Evolutionary conservation across 1,140 invertebrate species (phyloP), one percentile per base, ranked within the genome.

Genomic region (Brachionus rubens): DNA sequence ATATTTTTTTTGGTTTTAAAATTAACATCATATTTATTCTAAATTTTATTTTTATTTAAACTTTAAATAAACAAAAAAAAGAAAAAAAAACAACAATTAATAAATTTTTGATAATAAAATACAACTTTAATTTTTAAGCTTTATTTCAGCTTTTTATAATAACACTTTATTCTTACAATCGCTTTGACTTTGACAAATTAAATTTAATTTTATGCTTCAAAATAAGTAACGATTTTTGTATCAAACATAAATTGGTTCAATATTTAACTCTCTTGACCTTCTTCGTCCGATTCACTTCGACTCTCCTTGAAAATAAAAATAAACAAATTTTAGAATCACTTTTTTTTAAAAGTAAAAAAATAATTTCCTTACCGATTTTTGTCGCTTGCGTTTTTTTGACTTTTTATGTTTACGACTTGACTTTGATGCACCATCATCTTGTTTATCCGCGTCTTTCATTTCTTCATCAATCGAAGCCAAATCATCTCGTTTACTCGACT

Each of bases 351-450:
- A 41, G 7, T 36, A 40, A 62, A 19, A 16, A 62, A 36, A 21
- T 0, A 62, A 62, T 62, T 62, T 62, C 12, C 19, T 47, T 19
- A 72, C 68, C 1, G 68, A 72, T 54, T 50, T 48, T 72, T 54
- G 68, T 19, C 68, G 26, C 46, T 72, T 72, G 28, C 50, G 48
- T 24, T 72, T 72, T 33, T 72, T 72, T 6, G 68, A 72, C 50
- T 72, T 72, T 54, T 72, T 72, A 30, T 72, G 68, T 46, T 72
- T 72, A 50, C 30, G 48, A 30, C 46, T 72, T 16, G 68, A 72
- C 14, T 48, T 47, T 14, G 65, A 68, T 7, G 26, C 19, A 33
- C 26, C 28, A 24, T 48, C 46, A 24, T 54, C 46, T 21, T 7
- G n/a, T 19, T 52, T 59, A 6, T 59, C 54, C n/a, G 3, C 43